A percentile compares a stretch with the other conserved stretches of the same genome.
These are phyloP conservation scores for Orthosia gracilis DNA, from an alignment of 2,888 invertebrate species.

Conservation along the genomic window DNA sequence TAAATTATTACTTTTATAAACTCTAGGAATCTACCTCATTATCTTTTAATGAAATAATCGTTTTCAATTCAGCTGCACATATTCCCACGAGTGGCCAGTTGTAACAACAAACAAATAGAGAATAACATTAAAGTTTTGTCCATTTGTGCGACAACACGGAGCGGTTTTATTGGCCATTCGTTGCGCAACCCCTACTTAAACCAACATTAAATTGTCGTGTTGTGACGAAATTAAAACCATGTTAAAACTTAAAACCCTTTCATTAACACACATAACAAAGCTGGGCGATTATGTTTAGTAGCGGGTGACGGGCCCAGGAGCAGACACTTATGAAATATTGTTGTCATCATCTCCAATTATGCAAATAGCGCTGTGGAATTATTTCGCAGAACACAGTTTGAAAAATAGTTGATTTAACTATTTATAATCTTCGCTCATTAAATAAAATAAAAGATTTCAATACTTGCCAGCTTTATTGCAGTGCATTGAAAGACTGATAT, in stretches of 20 bases:
- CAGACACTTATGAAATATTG: slow-evolving; percentile 37
- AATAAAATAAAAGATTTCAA: slow-evolving; percentile 14
- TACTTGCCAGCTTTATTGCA: slow-evolving; percentile 10
- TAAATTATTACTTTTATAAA: slow-evolving; percentile 1
- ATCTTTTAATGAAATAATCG: slow-evolving; percentile 38
- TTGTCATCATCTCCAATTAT: slow-evolving; percentile 17
- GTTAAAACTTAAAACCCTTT: slow-evolving; percentile 64
- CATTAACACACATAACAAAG: slow-evolving; percentile 54
- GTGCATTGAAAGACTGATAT: slow-evolving; percentile 13
- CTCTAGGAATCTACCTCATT: slow-evolving; percentile 13
- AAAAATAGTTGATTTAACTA: slow-evolving; percentile 1
- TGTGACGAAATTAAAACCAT: slow-evolving; percentile 65
- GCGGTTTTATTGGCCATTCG: slow-evolving; percentile 64
- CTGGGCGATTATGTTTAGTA: slow-evolving; percentile 55
- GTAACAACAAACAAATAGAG: slow-evolving; percentile 57
- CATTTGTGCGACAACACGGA: slow-evolving; percentile 56
- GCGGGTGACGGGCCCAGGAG: slow-evolving; percentile 17
- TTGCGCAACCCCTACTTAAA: slow-evolving; percentile 65
- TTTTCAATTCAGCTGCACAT: slow-evolving; percentile 43
- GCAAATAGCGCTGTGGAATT: slow-evolving; percentile 20
- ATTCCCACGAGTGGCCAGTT: slow-evolving; percentile 68
- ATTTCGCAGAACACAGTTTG: slow-evolving; percentile 5
- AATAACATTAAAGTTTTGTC: slow-evolving; percentile 67
- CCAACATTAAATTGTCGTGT: slow-evolving; percentile 62
- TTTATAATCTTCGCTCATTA: neutral